Evolutionary conservation across 1,140 invertebrate species (phyloP), one percentile per base, ranked within the genome.

Genomic region (Heliconius hermathena): DNA sequence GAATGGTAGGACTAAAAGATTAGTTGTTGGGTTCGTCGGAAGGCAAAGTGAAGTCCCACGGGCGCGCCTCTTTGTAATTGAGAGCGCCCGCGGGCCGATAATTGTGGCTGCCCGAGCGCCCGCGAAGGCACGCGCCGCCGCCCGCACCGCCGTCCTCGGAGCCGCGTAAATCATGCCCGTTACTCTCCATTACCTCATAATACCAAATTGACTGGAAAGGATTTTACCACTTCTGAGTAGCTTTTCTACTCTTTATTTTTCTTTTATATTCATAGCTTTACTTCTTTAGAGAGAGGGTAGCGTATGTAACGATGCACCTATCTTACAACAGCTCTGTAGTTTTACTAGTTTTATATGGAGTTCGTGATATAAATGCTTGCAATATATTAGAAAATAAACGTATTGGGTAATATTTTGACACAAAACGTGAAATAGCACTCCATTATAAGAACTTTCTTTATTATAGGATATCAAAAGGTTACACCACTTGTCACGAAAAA

Each of bases 121-220:
- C 90, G 87, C 88, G 86, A 84, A 83, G 84, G 82, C 82, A 81
- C 83, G 81, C 81, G 84, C 87, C 74, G 71, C 77, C 46, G 79
- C 66, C 77, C 79, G 78, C 71, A 66, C 70, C 52, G 76, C 80
- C 81, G 79, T 76, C 85, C 85, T 83, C 84, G 81, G 86, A 82
- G 78, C 85, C 86, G 84, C 89, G 88, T 94, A 94, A 94, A 94
- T 94, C 93, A 94, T 92, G 88, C 87, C 87, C 91, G 91, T 94
- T 93, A 92, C 91, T 94, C 92, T 93, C 93, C 91, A 94, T 94
- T 94, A 94, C 87, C 88, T 90, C 90, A 88, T 94, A 91, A 94
- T 93, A 90, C 90, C 91, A 89, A 93, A 94, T 93, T 93, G 92
- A 93, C 92, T 93, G 80, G 86, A 83, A 85, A 91, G 89, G 90